A percentile compares a stretch with the other conserved stretches of the same genome.
Evolutionary conservation across 2,888 invertebrate genomes (phyloP).

Genomic region (Caenorhabditis doughertyi): DNA sequence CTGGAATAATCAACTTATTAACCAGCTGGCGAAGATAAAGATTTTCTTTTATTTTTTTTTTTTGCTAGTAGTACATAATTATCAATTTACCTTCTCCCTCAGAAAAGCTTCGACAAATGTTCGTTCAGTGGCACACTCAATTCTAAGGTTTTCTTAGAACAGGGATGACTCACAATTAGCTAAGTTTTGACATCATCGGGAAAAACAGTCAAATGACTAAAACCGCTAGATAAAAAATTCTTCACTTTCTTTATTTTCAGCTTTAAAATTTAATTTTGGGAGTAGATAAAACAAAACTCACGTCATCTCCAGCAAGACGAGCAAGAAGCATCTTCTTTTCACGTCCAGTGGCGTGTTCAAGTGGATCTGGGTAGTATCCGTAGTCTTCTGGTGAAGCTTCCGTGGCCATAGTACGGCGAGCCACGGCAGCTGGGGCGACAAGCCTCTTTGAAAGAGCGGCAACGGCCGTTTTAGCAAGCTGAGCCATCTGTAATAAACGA

Average conservation of each 20-base stretch:
- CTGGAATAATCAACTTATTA: slow-evolving; percentile 64
- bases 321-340: slow-evolving; percentile 94
- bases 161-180: slow-evolving; percentile 49
- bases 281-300: slow-evolving; percentile 83
- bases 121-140: slow-evolving; percentile 23
- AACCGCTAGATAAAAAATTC: background rate
- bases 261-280: too few relatives aligned
- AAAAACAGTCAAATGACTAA: background rate
- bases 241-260: too few relatives aligned
- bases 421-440: slow-evolving; percentile 57
- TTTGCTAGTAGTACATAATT: too few relatives aligned
- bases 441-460: slow-evolving; percentile 71
- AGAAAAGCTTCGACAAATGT: slow-evolving; percentile 49
- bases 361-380: slow-evolving; percentile 87
- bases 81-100: too few relatives aligned
- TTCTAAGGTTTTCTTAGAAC: background rate
- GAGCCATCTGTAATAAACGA: slow-evolving; percentile 68
- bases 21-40: background rate
- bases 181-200: slow-evolving; percentile 53
- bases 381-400: slow-evolving; percentile 82
- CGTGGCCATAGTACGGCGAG: slow-evolving; percentile 75
- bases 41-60: slow-evolving; percentile 1
- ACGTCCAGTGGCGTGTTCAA: slow-evolving; percentile 94
- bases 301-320: slow-evolving; percentile 91
- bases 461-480: slow-evolving; percentile 73